A percentile compares a stretch with the other conserved stretches of the same genome.
These are phyloP conservation scores for Macaca nemestrina DNA, from an alignment of 2,113 vertebrate genomes.

Conservation along the genomic window DNA sequence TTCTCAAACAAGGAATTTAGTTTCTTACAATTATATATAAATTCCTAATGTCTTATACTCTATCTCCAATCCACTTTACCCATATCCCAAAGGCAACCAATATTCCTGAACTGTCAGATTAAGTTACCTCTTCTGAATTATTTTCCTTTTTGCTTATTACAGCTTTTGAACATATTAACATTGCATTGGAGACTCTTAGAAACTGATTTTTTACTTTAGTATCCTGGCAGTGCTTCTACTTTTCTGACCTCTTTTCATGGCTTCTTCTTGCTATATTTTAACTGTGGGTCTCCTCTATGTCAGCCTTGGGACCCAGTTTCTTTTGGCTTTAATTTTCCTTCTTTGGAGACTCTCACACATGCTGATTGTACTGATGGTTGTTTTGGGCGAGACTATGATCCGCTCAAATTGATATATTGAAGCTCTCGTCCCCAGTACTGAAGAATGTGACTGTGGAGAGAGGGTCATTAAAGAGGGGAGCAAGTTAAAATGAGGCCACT, in stretches of 20 bases:
- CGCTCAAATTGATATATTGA: background rate
- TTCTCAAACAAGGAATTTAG: background rate
- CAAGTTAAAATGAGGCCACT: background rate
- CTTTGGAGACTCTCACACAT: background rate
- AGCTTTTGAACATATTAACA: background rate
- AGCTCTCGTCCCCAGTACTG: background rate
- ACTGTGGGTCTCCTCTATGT: background rate
- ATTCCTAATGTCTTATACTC: background rate
- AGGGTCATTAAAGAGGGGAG: background rate
- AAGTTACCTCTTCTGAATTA: background rate
- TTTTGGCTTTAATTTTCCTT: background rate
- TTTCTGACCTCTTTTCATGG: background rate
- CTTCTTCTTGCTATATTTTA: background rate
- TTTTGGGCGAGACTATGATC: background rate
- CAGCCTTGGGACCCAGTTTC: background rate
- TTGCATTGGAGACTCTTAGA: background rate
- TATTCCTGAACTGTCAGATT: background rate
- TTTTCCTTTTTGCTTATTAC: background rate
- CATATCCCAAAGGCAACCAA: background rate
- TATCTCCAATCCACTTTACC: background rate
- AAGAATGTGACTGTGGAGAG: background rate
- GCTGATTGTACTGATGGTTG: background rate
- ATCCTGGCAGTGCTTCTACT: background rate
- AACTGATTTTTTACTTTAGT: background rate
- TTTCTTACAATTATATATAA: background rate